Evolutionary conservation across 1,140 invertebrate species (phyloP), one percentile per base, ranked within the genome.

Genomic region (Lordiphosa stackelbergi): DNA sequence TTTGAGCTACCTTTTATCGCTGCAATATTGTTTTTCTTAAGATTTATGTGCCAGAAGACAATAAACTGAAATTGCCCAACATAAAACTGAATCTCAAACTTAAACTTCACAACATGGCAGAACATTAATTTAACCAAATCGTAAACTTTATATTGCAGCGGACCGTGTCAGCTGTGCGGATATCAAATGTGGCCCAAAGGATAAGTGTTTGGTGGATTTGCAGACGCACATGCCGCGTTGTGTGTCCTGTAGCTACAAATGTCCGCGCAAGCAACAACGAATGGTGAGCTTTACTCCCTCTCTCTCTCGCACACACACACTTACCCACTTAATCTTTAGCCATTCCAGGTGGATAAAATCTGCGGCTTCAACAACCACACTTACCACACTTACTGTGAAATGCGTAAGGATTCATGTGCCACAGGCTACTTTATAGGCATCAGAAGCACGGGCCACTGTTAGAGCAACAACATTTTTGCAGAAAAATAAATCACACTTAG

Each of bases 331-430:
- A 22, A 53, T 46, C 40, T 38, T 28, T 41, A 58, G 49, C 62
- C 56, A 16, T 72, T 64, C 16, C 46, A 74, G 46, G 59, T 60
- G 22, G 75, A 73, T 8, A 85, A 87, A 69, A 79, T 97, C 40
- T 97, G 96, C 89, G 95, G 94, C 47, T 91, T 91, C 45, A 95
- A 97, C 88, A 93, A 94, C 69, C 91, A 91, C 66, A 96, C 95
- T 1, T 97, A 97, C 88, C 89, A 90, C 19, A 95, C 94, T 38
- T 96, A 94, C 93, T 97, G 96, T 88, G 92, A 96, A 66, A 93
- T 97, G 91, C 92, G 94, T 73, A 91, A 93, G 70, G 93, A 94
- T 68, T 92, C 95, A 0, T 98, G 96, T 87, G 90, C 90, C 66
- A 94, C 91, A n/a, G 94, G 94, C 24, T 91, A 91, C 60, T 92